Evolutionary conservation across 1,140 invertebrate species (phyloP), one percentile per base, ranked within the genome.

Genomic region (Leptestheria dahalacensis): DNA sequence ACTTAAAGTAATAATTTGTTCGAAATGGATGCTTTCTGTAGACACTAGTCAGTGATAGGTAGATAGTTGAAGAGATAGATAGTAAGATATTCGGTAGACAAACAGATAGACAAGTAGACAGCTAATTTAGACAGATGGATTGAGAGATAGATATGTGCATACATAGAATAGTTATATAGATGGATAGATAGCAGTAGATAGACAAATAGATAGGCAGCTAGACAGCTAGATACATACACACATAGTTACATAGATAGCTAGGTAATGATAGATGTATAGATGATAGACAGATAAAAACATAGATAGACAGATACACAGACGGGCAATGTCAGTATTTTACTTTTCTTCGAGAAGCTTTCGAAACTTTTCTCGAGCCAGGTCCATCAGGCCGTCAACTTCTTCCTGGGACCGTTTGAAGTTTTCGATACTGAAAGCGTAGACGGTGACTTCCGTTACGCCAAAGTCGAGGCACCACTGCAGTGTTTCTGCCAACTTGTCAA

Each of bases 401-500:
- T 95, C 86, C 70, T 83, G 71, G 54, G 80, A 86, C 59, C 97
- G 76, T 74, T 97, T 97, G 68, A 98, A 99, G 74, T 99, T 99
- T 76, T 99, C 96, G 71, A 99, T 97, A 71, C 94, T 97, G 67
- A 99, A 99, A 28, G 96, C 95, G 77, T 97, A 99, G 10, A 98
- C 88, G 9, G 96, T 99, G 0, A 99, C 91, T 80, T 99, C 94
- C 29, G 68, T 72, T 12, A 87, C 77, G 18, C 80, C 82, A 25
- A 88, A 67, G 65, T 83, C 74, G 41, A 77, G 67, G 67, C 83
- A 87, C 90, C 90, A 93, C 68, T 88, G 84, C 46, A 99, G 74
- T n/a, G 87, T 90, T 78, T 97, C 88, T 0, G 92, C 78, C 50
- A 99, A 73, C 74, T 95, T 97, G 59, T 95, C 83, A 75, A 99